These are phyloP conservation scores for Drosophila punjabiensis DNA, from an alignment of 1,140 invertebrate species.

Conservation along the genomic window DNA sequence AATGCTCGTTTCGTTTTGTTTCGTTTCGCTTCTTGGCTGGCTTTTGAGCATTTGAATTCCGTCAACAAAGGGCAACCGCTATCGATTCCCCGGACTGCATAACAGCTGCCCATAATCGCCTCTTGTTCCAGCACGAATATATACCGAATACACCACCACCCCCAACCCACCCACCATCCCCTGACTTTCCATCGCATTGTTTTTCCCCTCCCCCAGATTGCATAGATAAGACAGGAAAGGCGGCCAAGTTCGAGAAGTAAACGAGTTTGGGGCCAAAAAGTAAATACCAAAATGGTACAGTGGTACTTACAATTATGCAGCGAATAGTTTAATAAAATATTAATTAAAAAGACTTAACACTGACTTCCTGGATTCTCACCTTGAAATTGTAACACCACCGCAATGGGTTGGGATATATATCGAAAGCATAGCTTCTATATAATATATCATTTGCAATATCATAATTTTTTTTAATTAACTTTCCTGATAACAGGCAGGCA, in stretches of 20 bases:
- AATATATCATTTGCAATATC: too few relatives aligned
- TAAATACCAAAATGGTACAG: neutral
- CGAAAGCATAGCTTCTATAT: too few relatives aligned
- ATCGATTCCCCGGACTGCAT: slow-evolving; percentile 60
- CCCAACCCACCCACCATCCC: neutral
- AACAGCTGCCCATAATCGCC: slow-evolving; percentile 40
- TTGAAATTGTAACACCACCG: too few relatives aligned
- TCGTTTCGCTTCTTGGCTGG: slow-evolving; percentile 17
- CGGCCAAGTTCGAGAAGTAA: slow-evolving; percentile 36
- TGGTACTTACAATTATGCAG: slow-evolving; percentile 8
- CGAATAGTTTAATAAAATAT: slow-evolving; percentile 1
- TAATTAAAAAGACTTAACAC: too few relatives aligned
- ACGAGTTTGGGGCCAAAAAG: slow-evolving; percentile 34
- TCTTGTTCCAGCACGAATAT: slow-evolving; percentile 2
- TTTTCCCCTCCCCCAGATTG: slow-evolving; percentile 51
- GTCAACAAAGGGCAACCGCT: slow-evolving; percentile 61
- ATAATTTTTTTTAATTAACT: too few relatives aligned
- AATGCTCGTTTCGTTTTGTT: slow-evolving; percentile 37
- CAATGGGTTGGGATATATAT: too few relatives aligned
- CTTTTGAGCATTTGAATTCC: slow-evolving; percentile 24
- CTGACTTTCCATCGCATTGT: slow-evolving; percentile 9
- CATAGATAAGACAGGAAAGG: slow-evolving; percentile 62
- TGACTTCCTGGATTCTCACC: neutral
- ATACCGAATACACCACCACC: neutral
- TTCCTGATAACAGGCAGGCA: too few relatives aligned